Conservation (phyloP, 2,888 invertebrate genomes). For the Dyspetes luteomarginatus region DNA sequence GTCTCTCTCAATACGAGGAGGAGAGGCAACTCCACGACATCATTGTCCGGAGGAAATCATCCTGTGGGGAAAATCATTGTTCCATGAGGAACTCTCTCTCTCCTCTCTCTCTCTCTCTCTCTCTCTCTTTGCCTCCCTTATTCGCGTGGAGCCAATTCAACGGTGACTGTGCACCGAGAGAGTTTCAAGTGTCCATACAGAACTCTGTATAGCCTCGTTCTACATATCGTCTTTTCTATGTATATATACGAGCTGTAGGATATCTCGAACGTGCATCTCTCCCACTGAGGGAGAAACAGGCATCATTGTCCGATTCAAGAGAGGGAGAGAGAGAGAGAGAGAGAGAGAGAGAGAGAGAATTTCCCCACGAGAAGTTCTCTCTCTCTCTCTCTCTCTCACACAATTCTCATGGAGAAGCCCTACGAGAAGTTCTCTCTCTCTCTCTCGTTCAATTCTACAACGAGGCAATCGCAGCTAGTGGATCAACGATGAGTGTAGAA, state of each 20-base stretch:
- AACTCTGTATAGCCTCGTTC: too few species aligned
- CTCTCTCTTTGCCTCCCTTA: not conserved
- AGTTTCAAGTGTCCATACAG: constrained; percentile 45
- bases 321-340: too few species aligned
- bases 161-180: not conserved
- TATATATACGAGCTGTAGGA: not conserved
- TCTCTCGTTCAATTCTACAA: constrained; percentile 4
- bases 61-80: constrained; percentile 50
- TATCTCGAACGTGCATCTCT: not conserved
- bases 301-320: not conserved
- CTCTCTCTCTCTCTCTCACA: not conserved
- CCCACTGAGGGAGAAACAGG: not conserved
- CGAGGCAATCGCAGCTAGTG: constrained; percentile 3
- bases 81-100: not conserved
- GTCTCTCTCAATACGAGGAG: not conserved
- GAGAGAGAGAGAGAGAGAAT: too few species aligned
- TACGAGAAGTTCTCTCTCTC: not conserved
- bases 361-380: not conserved
- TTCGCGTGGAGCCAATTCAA: constrained; percentile 28
- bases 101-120: not conserved
- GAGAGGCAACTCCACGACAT: constrained; percentile 36
- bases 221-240: too few species aligned
- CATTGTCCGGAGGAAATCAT: constrained; percentile 60
- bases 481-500: constrained; percentile 32
- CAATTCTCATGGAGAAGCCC: constrained; percentile 6